Base-by-base conservation (phyloP, 37 sponge, comb jelly and placozoan species). In the Halichondria panicea region DNA sequence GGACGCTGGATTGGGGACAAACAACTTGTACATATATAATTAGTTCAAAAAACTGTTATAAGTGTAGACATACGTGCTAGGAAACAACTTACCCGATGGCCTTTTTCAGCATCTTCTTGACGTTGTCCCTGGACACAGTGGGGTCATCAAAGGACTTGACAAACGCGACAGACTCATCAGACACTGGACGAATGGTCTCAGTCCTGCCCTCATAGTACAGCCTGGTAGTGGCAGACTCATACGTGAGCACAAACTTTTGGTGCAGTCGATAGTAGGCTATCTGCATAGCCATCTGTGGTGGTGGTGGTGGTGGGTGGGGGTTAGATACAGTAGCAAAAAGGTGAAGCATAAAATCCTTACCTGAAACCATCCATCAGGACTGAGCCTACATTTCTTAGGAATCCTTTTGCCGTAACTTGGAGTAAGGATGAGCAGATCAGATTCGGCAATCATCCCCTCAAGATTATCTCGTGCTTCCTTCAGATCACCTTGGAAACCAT, bases 121-220 rank as follows among this genome's bases (percentile, higher is more conserved):
- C 55, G 8, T 89, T 46, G 0, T 79, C 90, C 32, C 43, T 35
- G 7, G 68, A 18, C 15, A 53, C 80, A 55, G 66, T 28, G 2
- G 63, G 63, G 30, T 84, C 90, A 58, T 89, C 81, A 37, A 83
- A 53, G 43, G 88, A 57, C 68, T 76, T 80, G 27, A 75, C 76
- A 66, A 87, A 92, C 15, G 72, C 33, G 34, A 68, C 46, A 3
- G 93, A 92, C 39, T 71, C 32, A 21, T 76, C 78, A 24, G 93
- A 84, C 34, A 87, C 85, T 21, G 93, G 93, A 40, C 93, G 93
- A 66, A 92, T 92, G 66, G 93, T 92, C 81, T 92, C 93, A 34
- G 93, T 92, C 5, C 93, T 76, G 9, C 93, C 93, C 18, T 87
- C 32, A 69, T 87, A 87, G 63, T 80, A 92, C 72, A 92, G 66